A percentile compares a stretch with the other conserved stretches of the same genome.
These are phyloP conservation scores for Lanius collurio DNA, from an alignment of 2,113 vertebrate species.

Conservation along the genomic window DNA sequence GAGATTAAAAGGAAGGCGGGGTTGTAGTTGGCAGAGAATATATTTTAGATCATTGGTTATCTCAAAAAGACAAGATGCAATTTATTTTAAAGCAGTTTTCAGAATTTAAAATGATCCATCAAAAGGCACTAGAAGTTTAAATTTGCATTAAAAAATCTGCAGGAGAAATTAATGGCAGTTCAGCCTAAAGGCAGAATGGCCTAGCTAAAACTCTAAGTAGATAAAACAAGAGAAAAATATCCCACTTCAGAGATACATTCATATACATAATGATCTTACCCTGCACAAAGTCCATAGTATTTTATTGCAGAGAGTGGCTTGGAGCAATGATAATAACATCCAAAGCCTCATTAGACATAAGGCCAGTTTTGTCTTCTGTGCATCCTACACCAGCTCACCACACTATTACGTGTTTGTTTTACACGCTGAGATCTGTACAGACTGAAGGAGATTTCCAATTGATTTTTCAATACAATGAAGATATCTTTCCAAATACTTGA, in stretches of 20 bases:
- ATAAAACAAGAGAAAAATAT: neutral
- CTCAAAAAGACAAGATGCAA: neutral
- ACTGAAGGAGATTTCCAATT: neutral
- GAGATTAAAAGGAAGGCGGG: neutral
- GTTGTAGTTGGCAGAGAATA: neutral
- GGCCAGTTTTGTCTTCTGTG: slow-evolving; percentile 5
- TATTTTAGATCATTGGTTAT: neutral
- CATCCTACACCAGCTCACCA: neutral
- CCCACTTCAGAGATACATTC: neutral
- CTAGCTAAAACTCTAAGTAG: neutral
- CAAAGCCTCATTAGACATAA: slow-evolving; percentile 25
- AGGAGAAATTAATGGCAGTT: neutral
- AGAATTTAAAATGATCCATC: slow-evolving; percentile 1
- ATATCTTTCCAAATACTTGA: neutral
- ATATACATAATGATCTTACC: slow-evolving; percentile 11
- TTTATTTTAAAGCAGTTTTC: neutral
- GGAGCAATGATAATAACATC: slow-evolving; percentile 51
- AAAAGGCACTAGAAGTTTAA: neutral
- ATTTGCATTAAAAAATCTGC: neutral
- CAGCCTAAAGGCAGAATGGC: neutral
- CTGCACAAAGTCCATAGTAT: slow-evolving; percentile 25
- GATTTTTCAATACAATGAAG: neutral
- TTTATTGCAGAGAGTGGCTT: slow-evolving; percentile 39
- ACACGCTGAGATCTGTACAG: neutral
- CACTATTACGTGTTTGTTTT: neutral